phyloP scores from a whole-genome alignment of 1,140 invertebrate species.

The Heliconius hewitsoni region DNA sequence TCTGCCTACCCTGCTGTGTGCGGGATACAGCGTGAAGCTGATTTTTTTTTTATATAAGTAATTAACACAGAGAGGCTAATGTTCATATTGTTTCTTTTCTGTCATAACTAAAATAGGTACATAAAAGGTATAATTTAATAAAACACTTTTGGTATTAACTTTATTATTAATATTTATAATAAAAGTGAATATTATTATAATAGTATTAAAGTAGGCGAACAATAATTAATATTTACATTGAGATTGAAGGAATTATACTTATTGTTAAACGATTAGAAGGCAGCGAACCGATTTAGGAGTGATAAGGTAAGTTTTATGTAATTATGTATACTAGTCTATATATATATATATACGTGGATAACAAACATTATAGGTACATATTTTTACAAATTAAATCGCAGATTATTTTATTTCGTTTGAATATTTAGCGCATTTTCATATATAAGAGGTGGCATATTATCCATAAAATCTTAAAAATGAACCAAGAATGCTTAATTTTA shows the following conservation, averaged over 20 bases:
- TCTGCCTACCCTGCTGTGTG: no score
- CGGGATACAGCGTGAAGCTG: no score
- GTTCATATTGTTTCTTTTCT: no score
- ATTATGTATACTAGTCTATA: constrained; percentile 25
- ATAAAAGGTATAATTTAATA: constrained; percentile 15
- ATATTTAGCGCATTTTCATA: background rate
- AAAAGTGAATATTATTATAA: constrained; percentile 73
- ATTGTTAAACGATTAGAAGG: constrained; percentile 34
- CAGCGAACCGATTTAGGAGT: constrained; percentile 39
- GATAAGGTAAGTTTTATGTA: constrained; percentile 18
- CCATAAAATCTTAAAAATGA: background rate
- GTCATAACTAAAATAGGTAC: no score
- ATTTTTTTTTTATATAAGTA: no score
- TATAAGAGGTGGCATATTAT: background rate
- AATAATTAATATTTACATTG: constrained; percentile 68
- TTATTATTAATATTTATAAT: constrained; percentile 75
- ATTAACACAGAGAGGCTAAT: no score
- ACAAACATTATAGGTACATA: constrained; percentile 26
- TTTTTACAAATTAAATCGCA: background rate
- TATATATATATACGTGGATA: constrained; percentile 18
- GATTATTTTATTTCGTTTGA: background rate
- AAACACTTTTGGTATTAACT: constrained; percentile 46
- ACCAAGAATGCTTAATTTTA: background rate
- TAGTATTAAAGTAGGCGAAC: constrained; percentile 71
- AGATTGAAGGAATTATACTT: constrained; percentile 36